Evolutionary conservation across 2,113 vertebrate genomes (phyloP), one percentile per base, ranked within the genome.

Genomic region (Sander lucioperca): DNA sequence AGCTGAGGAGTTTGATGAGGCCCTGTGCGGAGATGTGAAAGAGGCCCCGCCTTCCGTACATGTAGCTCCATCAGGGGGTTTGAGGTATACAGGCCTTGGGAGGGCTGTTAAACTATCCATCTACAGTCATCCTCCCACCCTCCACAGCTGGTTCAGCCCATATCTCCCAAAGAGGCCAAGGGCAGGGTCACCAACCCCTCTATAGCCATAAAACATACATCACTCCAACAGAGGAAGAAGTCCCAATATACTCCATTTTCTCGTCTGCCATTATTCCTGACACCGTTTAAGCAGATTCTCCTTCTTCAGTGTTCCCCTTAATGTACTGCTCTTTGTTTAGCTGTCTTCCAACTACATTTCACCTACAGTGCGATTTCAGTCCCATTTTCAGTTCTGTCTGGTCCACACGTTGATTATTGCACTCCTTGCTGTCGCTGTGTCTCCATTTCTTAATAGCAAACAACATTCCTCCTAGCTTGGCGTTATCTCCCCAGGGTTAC

Each of bases 31-130:
- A 83, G 74, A 82, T 67, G 59, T 74, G 53, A 87, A 67, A 75
- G 73, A 81, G 39, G 69, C 74, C 53, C 80, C 12, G 14, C 86
- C 77, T 77, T 64, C 33, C 21, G 14, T 72, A 62, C 77, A 67
- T 83, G 73, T 71, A 73, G 78, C 66, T 87, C 79, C 74, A 65
- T 74, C 72, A 47, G 74, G 62, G 74, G 77, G 70, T 79, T 58
- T 70, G 83, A 51, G 48, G 74, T 94, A 95, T 95, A 95, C 94
- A 94, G 95, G 95, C 95, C 95, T 90, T 91, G 92, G 94, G 86
- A 95, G 95, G 93, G 93, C 95, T 91, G 94, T 97, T 96, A 96
- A 91, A 90, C 83, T 74, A 43, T 91, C 88, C 87, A 90, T 89
- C 82, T 77, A 18, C 59, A 71, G 81, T 69, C 23, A 3, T 86